Evolutionary conservation across 2,113 vertebrate species (phyloP), one percentile per base, ranked within the genome.

Genomic region (Aspidoscelis tigris): DNA sequence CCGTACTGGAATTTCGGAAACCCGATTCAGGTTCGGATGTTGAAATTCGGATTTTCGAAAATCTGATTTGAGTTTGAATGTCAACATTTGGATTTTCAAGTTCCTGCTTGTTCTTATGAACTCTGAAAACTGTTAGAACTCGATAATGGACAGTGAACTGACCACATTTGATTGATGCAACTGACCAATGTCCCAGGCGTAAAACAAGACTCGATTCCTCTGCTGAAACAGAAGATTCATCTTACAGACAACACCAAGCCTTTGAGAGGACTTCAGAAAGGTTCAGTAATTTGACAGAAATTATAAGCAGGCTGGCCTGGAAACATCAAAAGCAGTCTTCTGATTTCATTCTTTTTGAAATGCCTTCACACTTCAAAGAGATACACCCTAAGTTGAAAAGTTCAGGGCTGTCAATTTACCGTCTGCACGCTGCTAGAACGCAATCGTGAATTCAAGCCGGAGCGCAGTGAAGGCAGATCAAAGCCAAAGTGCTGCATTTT

Each of bases 361-460:
- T 78, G 86, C 88, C 82, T 81, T 78, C 85, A 84, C 90, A 89
- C 66, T 88, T 33, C 58, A 85, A 89, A 92, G 91, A 86, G 82
- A 89, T 50, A 80, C 50, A 81, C 82, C 9, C n/a, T 2, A 78
- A 92, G 93, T 92, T 94, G 91, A 91, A 86, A 89, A 94, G 93
- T 94, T 94, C 92, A 93, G 89, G 24, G 78, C 76, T 86, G 81
- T 78, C 91, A 90, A 12, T 81, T 78, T 83, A 64, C 70, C 55
- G 43, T 81, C 88, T 84, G 61, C 47, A 55, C 72, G 78, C 81
- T 2, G 41, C 16, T 88, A 71, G 77, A 70, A 76, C 2, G 3
- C 10, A 84, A 82, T 82, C 41, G 87, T 69, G 39, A 86, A 73
- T 81, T 84, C 7, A 68, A 33, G 78, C 78, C 1, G 66, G 68